Evolutionary conservation across 2,888 invertebrate genomes (phyloP), one percentile per base, ranked within the genome.

Genomic region (Watsonalla binaria): DNA sequence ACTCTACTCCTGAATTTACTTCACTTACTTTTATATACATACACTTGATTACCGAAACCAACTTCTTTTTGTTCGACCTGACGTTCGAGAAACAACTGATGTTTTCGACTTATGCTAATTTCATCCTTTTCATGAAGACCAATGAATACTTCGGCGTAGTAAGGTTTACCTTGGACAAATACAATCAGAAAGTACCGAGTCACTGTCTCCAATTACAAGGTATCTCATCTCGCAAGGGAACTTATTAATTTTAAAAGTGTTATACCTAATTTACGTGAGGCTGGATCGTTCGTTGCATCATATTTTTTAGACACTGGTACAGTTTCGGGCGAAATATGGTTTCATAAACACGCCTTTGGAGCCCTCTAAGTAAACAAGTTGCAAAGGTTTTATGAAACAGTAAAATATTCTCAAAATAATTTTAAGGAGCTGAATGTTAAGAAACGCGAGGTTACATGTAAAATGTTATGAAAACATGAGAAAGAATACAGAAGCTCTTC

Each of bases 1-100:
- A 64, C 61, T 63, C 55, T 60, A 54, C 51, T 51, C 53, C 51
- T 15, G 42, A 58, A 42, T 45, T 46, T 51, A 51, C 51, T 48
- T 46, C 47, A 61, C 65, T 56, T 60, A 63, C 62, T 63, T 62
- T 65, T 72, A 65, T 68, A 70, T 62, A 63, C 37, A 46, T 15
- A 51, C 35, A 50, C 24, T 33, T 59, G 51, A 57, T 46, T 15
- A 58, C 54, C 56, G 52, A 45, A 47, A 49, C 49, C 49, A 37
- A 49, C 14, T 4, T 49, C 37, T 37, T 37, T 49, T 49, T 49
- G 49, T 49, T 49, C 14, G 9, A 15, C 49, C 15, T 39, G 39
- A 49, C 39, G 49, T 15, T 9, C 14, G 7, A 37, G 14, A 15
- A 49, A 14, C 14, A 49, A 49, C 39, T 37, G 9, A 15, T 39